A percentile compares a stretch with the other conserved stretches of the same genome.
These are phyloP conservation scores for Hydrotaea cyrtoneurina DNA, from an alignment of 2,888 invertebrate species.

Conservation along the genomic window DNA sequence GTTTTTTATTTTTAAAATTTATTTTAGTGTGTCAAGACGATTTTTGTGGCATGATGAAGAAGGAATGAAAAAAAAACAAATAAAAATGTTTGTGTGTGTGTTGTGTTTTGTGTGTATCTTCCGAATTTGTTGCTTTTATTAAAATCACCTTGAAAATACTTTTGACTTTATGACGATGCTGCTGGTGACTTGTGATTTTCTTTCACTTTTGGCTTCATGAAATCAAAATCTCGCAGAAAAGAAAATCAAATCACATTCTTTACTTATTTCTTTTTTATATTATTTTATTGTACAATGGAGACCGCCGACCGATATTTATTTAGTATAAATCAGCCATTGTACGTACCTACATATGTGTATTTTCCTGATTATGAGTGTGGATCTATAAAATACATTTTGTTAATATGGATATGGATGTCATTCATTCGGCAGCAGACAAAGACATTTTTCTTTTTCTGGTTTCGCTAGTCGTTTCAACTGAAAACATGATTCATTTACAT, in stretches of 20 bases:
- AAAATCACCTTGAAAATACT: slow-evolving; percentile 45
- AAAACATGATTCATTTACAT: slow-evolving; percentile 33
- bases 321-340: slow-evolving; percentile 9
- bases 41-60: neutral
- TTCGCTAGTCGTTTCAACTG: neutral
- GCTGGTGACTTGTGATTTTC: slow-evolving; percentile 37
- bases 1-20: slow-evolving; percentile 5
- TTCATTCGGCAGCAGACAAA: neutral
- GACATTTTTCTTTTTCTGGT: neutral
- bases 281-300: neutral
- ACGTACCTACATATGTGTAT: neutral
- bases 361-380: neutral
- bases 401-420: neutral
- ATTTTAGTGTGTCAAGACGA: slow-evolving; percentile 19
- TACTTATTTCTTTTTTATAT: neutral
- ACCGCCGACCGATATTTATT: neutral
- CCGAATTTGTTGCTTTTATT: slow-evolving; percentile 30
- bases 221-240: neutral
- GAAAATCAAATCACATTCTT: slow-evolving; percentile 17
- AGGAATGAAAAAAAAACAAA: neutral
- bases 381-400: neutral
- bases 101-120: neutral
- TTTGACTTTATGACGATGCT: slow-evolving; percentile 29
- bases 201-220: slow-evolving; percentile 22
- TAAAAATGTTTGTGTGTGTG: neutral